Evolutionary conservation across 2,797 vertebrate species (phyloP).

Genomic region (Hippopotamyrus pictus): DNA sequence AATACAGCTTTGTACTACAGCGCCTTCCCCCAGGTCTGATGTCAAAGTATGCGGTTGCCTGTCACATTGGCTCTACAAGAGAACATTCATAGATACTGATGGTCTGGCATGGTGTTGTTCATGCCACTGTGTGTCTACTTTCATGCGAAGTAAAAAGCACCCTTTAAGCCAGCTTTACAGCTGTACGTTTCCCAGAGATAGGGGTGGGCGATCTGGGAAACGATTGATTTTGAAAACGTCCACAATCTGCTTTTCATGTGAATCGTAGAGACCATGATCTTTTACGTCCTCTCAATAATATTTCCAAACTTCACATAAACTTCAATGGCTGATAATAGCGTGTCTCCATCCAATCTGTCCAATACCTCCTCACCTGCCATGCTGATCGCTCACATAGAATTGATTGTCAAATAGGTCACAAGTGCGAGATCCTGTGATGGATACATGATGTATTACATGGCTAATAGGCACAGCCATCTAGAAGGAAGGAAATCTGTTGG

Average conservation of each 20-base stretch:
- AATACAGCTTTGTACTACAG: not conserved
- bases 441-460: not conserved
- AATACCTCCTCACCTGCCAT: not conserved
- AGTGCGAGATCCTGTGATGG: not conserved
- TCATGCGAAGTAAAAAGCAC: not conserved
- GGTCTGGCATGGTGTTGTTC: not conserved
- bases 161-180: not conserved
- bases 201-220: not conserved
- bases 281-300: not conserved
- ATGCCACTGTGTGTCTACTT: not conserved
- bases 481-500: not conserved
- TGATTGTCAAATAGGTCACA: not conserved
- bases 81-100: not conserved
- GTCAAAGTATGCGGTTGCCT: not conserved
- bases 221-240: not conserved
- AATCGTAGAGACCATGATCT: not conserved
- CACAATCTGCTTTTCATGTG: not conserved
- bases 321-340: not conserved
- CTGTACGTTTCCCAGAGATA: not conserved
- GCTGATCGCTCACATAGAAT: not conserved
- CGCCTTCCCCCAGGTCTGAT: not conserved
- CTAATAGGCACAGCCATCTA: not conserved
- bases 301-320: not conserved
- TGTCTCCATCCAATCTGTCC: not conserved
- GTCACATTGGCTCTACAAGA: not conserved